Percentiles rank a stretch among this genome's conserved stretches.
Evolutionary conservation across 2,113 vertebrate genomes (phyloP).

Genomic region (Microcebus lehilahytsara): DNA sequence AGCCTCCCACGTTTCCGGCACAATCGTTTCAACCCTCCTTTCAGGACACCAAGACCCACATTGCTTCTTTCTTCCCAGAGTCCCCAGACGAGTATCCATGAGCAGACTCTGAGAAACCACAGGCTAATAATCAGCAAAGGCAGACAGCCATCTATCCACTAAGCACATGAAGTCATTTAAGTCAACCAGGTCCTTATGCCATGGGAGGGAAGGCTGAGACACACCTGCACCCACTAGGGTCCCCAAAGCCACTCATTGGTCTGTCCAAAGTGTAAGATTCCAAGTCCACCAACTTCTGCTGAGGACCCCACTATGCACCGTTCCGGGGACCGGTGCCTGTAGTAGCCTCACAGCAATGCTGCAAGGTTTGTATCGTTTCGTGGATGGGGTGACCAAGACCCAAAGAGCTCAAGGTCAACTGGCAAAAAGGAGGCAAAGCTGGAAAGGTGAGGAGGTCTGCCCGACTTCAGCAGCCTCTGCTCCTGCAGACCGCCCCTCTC

Average conservation of each 20-base stretch:
- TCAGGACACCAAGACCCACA: background rate
- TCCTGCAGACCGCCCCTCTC: background rate
- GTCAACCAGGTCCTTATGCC: fast-evolving
- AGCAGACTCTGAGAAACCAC: background rate
- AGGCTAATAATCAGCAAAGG: background rate
- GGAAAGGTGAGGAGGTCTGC: background rate
- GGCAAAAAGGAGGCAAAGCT: background rate
- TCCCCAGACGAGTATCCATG: background rate
- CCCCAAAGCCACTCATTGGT: background rate
- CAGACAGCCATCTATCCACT: background rate
- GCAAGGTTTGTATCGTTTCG: background rate
- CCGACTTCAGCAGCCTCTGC: background rate
- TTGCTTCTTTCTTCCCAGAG: background rate
- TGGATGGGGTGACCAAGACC: background rate
- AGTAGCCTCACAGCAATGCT: background rate
- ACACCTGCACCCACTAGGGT: background rate
- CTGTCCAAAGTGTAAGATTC: background rate
- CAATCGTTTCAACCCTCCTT: background rate
- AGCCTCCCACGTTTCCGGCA: background rate
- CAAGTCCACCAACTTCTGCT: background rate
- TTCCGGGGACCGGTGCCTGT: too few relatives aligned
- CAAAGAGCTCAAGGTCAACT: background rate
- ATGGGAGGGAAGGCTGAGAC: background rate
- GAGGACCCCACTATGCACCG: fast-evolving
- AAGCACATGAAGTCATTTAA: background rate